Evolutionary conservation across 2,888 invertebrate genomes (phyloP).

Genomic region (Melinaea menophilus): DNA sequence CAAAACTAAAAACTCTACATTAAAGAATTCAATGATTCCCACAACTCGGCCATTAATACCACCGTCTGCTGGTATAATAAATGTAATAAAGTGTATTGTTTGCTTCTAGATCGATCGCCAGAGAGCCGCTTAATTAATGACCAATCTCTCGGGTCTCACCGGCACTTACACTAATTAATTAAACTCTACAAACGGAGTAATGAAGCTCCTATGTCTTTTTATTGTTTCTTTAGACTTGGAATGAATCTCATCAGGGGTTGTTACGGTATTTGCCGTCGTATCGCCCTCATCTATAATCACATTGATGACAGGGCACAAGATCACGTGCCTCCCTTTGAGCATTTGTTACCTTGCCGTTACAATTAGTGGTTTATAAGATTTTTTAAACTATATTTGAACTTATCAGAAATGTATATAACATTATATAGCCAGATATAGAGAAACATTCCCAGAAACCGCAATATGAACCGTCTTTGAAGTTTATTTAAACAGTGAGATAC

Average conservation of each 20-base stretch:
- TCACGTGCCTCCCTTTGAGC: too few species aligned
- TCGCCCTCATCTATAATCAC: not conserved
- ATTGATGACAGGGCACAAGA: too few species aligned
- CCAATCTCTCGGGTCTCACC: slow-evolving; percentile 72
- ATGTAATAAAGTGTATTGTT: slow-evolving; percentile 72
- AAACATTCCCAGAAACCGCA: slow-evolving; percentile 16
- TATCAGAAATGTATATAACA: too few species aligned
- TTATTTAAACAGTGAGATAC: slow-evolving; percentile 64
- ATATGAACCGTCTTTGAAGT: slow-evolving; percentile 62
- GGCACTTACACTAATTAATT: slow-evolving; percentile 75
- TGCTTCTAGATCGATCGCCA: slow-evolving; percentile 67
- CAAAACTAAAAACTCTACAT: slow-evolving; percentile 4
- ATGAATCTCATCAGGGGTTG: slow-evolving; percentile 1
- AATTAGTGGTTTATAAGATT: too few species aligned
- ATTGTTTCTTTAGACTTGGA: slow-evolving; percentile 16
- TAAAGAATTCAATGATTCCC: slow-evolving; percentile 21
- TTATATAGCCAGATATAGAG: not conserved
- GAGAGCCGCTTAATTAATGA: slow-evolving; percentile 73
- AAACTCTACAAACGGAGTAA: slow-evolving; percentile 58
- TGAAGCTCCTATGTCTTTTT: slow-evolving; percentile 27
- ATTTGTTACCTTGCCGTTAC: too few species aligned
- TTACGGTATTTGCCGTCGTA: not conserved
- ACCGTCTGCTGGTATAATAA: slow-evolving; percentile 50
- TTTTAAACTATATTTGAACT: too few species aligned
- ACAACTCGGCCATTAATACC: slow-evolving; percentile 25